Base-by-base conservation (phyloP, 2,113 vertebrate species). In the Nothocercus nigrocapillus region DNA sequence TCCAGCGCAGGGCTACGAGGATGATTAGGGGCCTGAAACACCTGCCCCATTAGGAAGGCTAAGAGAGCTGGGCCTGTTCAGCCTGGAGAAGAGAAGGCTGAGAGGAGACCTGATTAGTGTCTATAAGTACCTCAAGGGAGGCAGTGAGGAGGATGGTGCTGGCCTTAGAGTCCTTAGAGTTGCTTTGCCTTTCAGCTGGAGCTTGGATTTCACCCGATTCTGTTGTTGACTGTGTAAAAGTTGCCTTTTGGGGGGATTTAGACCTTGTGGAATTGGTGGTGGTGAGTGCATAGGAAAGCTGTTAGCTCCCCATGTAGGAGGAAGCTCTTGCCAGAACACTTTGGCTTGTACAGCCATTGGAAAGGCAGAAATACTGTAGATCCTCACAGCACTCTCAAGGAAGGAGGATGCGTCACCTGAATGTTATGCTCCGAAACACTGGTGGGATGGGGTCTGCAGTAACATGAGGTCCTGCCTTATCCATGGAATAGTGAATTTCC, bases 371-470 rank as follows among this genome's bases (percentile, higher is more conserved):
- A 2, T 18, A 45, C 3, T 1, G 0, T 4, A 45, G 21, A 21
- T 45, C 54, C 68, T 51, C 70, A 22, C n/a, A 59, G 72, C 28
- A 38, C 25, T 28, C n/a, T 67, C 45, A 58, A 32, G 44, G 12
- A 45, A 45, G 24, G 24, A 64, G 44, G 2, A 27, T 22, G 49
- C 11, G 27, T 45, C 0, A 0, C n/a, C 27, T 51, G 0, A 3
- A 0, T 12, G 1, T n/a, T 59, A 1, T 0, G 0, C 25, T 72
- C 14, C 59, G 42, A 30, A 73, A 45, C 18, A 3, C n/a, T 18
- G 17, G 1, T 12, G 3, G 24, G 45, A 2, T 51, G 53, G 30
- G 49, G 59, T 36, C 32, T 49, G 75, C 20, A 11, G 8, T 45
- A 21, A n/a, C 12, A 4, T 38, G 51, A 32, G 2, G 5, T 13